Evolutionary conservation across 2,888 invertebrate genomes (phyloP).

Genomic region (Barypeithes pellucidus): DNA sequence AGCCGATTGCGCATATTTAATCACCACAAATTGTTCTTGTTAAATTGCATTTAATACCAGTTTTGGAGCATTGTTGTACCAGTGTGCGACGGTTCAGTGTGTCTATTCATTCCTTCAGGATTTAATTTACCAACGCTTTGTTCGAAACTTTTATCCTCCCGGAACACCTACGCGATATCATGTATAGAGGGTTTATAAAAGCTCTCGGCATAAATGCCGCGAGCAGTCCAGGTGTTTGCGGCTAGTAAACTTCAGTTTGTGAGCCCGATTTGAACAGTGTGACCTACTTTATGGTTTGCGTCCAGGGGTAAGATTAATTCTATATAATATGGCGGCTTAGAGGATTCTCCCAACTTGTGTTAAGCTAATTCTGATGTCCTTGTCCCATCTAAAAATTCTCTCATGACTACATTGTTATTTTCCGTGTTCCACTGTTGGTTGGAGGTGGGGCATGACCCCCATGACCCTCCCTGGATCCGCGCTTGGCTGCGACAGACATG

Average conservation of each 20-base stretch:
- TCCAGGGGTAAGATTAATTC: conserved; percentile 35
- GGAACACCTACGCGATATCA: conserved; percentile 18
- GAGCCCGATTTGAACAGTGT: conserved; percentile 21
- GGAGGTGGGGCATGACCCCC: too few species aligned
- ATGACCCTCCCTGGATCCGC: too few species aligned
- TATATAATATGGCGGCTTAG: not conserved
- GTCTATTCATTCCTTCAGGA: conserved; percentile 15
- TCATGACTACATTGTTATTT: too few species aligned
- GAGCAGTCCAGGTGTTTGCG: conserved; percentile 33
- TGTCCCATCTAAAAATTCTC: not conserved
- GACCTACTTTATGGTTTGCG: conserved; percentile 21
- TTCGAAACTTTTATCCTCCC: conserved; percentile 22
- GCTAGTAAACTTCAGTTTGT: conserved; percentile 33
- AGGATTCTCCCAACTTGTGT: conserved; percentile 21
- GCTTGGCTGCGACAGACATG: too few species aligned
- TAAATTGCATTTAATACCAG: too few species aligned
- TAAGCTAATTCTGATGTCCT: conserved; percentile 13
- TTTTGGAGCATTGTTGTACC: not conserved
- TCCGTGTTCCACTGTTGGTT: too few species aligned
- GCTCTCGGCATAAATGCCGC: conserved; percentile 26
- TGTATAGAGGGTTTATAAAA: conserved; percentile 28
- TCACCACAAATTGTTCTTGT: too few species aligned
- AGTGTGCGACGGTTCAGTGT: conserved; percentile 1
- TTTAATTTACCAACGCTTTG: conserved; percentile 35
- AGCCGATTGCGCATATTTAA: too few species aligned